Conservation (phyloP, 2,113 vertebrate genomes). For the Oryzias celebensis region DNA sequence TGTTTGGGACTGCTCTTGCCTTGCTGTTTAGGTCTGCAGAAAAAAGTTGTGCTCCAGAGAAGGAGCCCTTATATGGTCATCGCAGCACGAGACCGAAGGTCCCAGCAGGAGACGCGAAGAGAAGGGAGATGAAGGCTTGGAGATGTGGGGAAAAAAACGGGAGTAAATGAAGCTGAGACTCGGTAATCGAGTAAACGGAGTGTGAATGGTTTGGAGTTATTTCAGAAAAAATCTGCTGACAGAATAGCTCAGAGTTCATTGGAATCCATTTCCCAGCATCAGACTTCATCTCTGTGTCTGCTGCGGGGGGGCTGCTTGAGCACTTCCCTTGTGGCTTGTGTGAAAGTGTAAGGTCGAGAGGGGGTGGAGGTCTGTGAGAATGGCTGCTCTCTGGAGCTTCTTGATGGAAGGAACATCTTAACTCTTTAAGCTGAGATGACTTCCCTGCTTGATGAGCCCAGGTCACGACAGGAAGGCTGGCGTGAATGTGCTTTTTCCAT, state of each 20-base stretch:
- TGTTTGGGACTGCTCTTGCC: slow-evolving; percentile 91
- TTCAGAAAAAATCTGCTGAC: slow-evolving; percentile 17
- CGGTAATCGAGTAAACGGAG: slow-evolving; percentile 11
- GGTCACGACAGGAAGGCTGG: too few species aligned
- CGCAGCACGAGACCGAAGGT: slow-evolving; percentile 68
- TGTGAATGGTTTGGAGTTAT: slow-evolving; percentile 6
- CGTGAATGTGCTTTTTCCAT: too few species aligned
- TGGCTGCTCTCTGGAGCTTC: slow-evolving; percentile 44
- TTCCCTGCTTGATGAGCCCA: not conserved
- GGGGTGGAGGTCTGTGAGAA: slow-evolving; percentile 63
- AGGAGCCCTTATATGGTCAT: slow-evolving; percentile 94
- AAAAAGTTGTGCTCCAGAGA: slow-evolving; percentile 81
- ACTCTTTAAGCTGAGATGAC: slow-evolving; percentile 39
- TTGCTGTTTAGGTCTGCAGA: slow-evolving; percentile 83
- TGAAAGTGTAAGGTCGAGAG: slow-evolving; percentile 39
- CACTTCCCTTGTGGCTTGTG: slow-evolving; percentile 52
- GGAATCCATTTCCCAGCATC: slow-evolving; percentile 34
- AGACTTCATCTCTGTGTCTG: slow-evolving; percentile 23
- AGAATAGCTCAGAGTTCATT: slow-evolving; percentile 18
- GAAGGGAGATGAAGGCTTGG: slow-evolving; percentile 4
- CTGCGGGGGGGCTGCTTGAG: slow-evolving; percentile 35
- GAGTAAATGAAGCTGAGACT: slow-evolving; percentile 43
- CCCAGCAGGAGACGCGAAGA: slow-evolving; percentile 31
- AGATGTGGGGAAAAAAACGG: slow-evolving; percentile 5
- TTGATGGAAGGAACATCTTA: slow-evolving; percentile 42